Conservation (phyloP, 2,113 vertebrate genomes). For the Poeciliopsis occidentalis region DNA sequence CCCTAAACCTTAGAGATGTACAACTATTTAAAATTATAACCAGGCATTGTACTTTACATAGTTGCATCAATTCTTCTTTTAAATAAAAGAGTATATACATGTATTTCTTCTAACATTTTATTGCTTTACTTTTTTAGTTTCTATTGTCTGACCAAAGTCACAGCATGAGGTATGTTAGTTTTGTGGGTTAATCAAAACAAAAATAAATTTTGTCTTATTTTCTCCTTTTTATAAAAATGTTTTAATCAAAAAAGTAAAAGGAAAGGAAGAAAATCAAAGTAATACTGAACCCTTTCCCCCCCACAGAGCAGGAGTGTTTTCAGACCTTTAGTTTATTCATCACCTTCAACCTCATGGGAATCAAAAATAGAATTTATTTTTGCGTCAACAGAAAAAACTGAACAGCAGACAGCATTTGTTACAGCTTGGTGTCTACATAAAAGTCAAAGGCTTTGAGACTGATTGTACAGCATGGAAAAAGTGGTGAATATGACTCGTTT, state of each 20-base stretch:
- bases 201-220: background rate
- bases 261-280: background rate
- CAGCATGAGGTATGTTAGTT: too few species aligned
- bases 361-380: constrained; percentile 20
- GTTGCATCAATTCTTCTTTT: too few species aligned
- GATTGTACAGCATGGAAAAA: constrained; percentile 37
- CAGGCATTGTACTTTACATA: background rate
- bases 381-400: constrained; percentile 17
- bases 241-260: too few species aligned
- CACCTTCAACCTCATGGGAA: background rate
- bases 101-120: background rate
- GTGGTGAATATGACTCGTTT: constrained; percentile 39
- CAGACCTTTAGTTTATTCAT: constrained; percentile 1
- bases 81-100: too few species aligned
- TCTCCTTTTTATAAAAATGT: background rate
- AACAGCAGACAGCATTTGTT: constrained; percentile 16
- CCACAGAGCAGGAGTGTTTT: background rate
- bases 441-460: constrained; percentile 6
- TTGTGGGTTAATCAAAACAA: too few species aligned
- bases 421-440: constrained; percentile 24
- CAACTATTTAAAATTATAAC: background rate
- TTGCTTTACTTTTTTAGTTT: background rate
- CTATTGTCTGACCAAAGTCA: background rate
- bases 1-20: too few species aligned
- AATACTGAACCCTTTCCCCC: background rate